Evolutionary conservation across 1,140 invertebrate genomes (phyloP).

Genomic region (Anastrepha ludens): DNA sequence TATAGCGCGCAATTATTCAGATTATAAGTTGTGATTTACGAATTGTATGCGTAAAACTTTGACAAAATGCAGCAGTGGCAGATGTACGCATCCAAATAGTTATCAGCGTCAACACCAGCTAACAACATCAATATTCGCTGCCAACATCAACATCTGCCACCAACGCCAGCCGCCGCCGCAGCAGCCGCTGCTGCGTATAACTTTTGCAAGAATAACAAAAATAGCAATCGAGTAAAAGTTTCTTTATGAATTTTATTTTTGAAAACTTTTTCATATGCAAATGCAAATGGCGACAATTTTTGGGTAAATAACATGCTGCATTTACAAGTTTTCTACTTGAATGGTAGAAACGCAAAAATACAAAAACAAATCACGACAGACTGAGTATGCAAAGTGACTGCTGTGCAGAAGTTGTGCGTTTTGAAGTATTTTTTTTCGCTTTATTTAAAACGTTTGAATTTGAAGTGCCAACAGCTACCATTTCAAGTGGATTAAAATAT

Average conservation of each 20-base stretch:
- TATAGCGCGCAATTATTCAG: slow-evolving; percentile 21
- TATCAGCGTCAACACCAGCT: slow-evolving; percentile 27
- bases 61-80: neutral
- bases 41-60: slow-evolving; percentile 15
- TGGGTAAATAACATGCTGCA: slow-evolving; percentile 40
- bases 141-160: neutral
- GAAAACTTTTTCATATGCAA: slow-evolving; percentile 22
- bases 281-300: slow-evolving; percentile 30
- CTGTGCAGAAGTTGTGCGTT: slow-evolving; percentile 24
- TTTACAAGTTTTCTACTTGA: slow-evolving; percentile 23
- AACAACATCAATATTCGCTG: neutral
- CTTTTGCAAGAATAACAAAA: slow-evolving; percentile 31
- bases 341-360: neutral
- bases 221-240: slow-evolving; percentile 14
- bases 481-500: slow-evolving; percentile 35
- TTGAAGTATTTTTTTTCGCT: neutral
- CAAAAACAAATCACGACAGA: neutral
- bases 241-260: slow-evolving; percentile 41
- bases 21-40: slow-evolving; percentile 22
- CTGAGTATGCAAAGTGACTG: neutral
- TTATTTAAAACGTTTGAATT: neutral
- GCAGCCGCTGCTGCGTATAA: neutral
- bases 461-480: slow-evolving; percentile 11
- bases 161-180: neutral
- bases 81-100: neutral